Base-by-base conservation (phyloP, 2,888 invertebrate species). In the Xanthorhoe spadicearia region DNA sequence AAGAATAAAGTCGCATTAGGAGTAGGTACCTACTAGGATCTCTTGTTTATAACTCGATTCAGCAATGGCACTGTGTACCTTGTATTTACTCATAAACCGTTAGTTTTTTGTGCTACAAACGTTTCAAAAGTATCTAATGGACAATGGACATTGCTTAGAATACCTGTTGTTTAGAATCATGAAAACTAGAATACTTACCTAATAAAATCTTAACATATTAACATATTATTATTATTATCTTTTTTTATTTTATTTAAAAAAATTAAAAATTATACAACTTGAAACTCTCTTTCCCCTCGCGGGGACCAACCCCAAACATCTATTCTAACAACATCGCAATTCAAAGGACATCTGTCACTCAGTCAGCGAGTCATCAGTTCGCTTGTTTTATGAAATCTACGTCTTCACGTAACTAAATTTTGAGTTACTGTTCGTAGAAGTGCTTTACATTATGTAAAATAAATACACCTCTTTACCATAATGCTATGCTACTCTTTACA, bases 381-480 rank as follows among this genome's bases (percentile, higher is more conserved):
- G 46, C 38, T 38, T 38, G 38, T 38, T 43, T 13, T 13, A 43
- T 13, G 10, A 38, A 35, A 38, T 38, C 38, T 38, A 38, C 38
- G 38, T 1, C 38, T 43, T 38, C 17, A 43, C 17, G 19, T 38
- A 18, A 13, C 18, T 19, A 38, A 15, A 32, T n/a, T 32, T 28
- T 35, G 38, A 32, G 49, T 50, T 35, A 15, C 50, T 38, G 51
- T 43, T 35, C 17, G 18, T 43, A 38, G 28, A 64, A 50, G 54
- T 64, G 56, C 55, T 60, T 65, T 60, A 55, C 49, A 61, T 51
- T 62, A 61, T 58, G 54, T 62, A 55, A 66, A 66, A 48, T 62
- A 61, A 57, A 66, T 66, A 19, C 57, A 53, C 15, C 51, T 32
- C 15, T 46, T 66, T 62, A 66, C 53, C 62, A 60, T 67, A 63